phyloP scores from a whole-genome alignment of 2,113 vertebrate species.

The Tychaedon coryphoeus region DNA sequence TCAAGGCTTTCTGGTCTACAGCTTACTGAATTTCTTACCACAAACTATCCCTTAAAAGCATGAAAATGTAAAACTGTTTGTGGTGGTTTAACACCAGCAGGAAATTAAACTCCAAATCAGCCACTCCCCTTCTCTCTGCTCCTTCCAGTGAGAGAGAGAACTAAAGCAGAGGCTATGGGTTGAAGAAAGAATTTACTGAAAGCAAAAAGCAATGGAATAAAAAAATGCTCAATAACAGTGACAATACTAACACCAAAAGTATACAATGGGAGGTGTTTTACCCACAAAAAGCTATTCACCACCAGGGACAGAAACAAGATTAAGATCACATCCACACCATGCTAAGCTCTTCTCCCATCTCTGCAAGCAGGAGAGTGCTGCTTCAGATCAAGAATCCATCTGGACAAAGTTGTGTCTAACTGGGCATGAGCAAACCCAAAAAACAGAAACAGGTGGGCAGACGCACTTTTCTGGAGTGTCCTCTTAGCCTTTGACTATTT shows the following conservation, averaged over 20 bases:
- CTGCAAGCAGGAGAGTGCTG: not conserved
- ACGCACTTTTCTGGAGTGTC: not conserved
- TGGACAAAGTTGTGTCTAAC: not conserved
- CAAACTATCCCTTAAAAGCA: not conserved
- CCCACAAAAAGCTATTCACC: not conserved
- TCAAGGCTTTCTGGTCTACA: not conserved
- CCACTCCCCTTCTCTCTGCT: not conserved
- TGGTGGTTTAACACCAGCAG: not conserved
- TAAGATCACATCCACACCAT: accelerated
- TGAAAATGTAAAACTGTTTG: not conserved
- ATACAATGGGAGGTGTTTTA: not conserved
- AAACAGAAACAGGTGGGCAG: not conserved
- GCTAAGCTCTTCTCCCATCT: not conserved
- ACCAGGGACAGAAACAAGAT: not conserved
- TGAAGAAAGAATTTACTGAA: not conserved
- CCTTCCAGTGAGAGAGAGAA: not conserved
- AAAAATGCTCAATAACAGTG: not conserved
- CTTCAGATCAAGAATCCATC: not conserved
- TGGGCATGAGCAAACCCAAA: not conserved
- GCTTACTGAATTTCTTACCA: not conserved
- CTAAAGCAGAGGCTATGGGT: not conserved
- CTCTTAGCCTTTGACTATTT: not conserved
- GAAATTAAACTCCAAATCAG: not conserved
- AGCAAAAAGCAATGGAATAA: not conserved
- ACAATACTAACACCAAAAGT: not conserved